These are phyloP conservation scores for Glaucomys volans DNA, from an alignment of 2,113 vertebrate species.

Conservation along the genomic window DNA sequence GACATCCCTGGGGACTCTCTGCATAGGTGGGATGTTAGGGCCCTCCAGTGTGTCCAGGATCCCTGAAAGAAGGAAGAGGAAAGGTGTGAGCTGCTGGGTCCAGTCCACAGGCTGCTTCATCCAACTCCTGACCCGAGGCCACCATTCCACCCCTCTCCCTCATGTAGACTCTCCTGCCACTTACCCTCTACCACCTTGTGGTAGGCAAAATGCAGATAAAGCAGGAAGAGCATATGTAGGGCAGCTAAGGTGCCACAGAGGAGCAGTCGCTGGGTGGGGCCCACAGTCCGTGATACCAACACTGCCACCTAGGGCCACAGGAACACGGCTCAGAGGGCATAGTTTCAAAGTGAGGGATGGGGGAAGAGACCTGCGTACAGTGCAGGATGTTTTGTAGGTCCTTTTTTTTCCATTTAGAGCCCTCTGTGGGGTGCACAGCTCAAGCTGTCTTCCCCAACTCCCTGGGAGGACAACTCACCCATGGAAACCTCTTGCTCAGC, in stretches of 20 bases:
- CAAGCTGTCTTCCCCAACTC: neutral
- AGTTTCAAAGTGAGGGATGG: neutral
- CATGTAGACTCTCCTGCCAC: neutral
- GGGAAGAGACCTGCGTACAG: neutral
- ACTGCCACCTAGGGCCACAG: constrained; percentile 91
- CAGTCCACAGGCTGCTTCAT: neutral
- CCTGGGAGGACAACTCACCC: neutral
- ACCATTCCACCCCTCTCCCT: neutral
- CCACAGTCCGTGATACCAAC: constrained; percentile 95
- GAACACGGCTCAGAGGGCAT: neutral
- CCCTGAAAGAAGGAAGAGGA: constrained; percentile 85
- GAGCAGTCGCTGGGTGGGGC: constrained; percentile 95
- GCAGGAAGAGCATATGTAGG: constrained; percentile 98
- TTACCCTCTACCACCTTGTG: constrained; percentile 98
- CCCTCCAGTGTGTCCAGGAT: constrained; percentile 95
- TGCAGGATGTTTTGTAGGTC: neutral
- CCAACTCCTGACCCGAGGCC: neutral
- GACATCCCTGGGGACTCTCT: constrained; percentile 95
- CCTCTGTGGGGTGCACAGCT: neutral
- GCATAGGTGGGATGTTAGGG: constrained; percentile 92
- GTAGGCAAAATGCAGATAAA: constrained; percentile 98
- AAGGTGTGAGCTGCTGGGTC: neutral
- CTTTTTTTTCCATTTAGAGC: neutral
- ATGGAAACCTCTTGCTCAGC: constrained; percentile 19
- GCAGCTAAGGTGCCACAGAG: constrained; percentile 93